A percentile compares a stretch with the other conserved stretches of the same genome.
These are phyloP conservation scores for Linhomoeus sp. DNA, from an alignment of 2,888 invertebrate genomes.

Conservation along the genomic window DNA sequence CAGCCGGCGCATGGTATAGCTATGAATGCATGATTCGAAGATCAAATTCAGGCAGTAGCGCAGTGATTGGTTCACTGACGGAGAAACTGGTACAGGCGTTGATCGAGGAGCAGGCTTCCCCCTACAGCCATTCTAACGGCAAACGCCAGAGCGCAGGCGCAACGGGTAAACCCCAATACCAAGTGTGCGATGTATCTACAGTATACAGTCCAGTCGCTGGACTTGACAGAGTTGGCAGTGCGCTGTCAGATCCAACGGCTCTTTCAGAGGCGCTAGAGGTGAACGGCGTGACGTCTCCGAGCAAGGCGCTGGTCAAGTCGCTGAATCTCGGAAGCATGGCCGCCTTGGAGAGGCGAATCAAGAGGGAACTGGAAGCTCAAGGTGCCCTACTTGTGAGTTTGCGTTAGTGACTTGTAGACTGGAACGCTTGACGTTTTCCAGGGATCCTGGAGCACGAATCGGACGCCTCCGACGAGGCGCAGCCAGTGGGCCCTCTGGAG, in stretches of 20 bases:
- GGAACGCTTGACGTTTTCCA: neutral
- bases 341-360: constrained; percentile 3
- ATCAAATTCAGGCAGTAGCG: no score
- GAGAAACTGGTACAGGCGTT: constrained; percentile 6
- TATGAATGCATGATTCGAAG: no score
- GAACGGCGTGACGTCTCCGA: constrained; percentile 2
- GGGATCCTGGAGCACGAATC: neutral
- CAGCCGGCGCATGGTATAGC: no score
- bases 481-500: neutral
- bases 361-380: constrained; percentile 3
- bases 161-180: neutral
- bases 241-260: no score
- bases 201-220: no score
- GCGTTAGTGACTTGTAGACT: neutral
- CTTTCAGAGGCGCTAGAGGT: neutral
- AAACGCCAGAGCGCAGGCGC: neutral
- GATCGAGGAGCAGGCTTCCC: constrained; percentile 1
- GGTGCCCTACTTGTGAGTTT: neutral
- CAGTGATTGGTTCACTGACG: constrained; percentile 4
- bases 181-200: no score
- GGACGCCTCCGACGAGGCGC: neutral
- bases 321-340: constrained; percentile 5
- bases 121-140: neutral
- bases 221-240: no score
- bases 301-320: constrained; percentile 4